Percentiles rank a stretch among this genome's conserved stretches.
Evolutionary conservation across 92 coral and sea anemone genomes (phyloP).

Genomic region (Hydrozoanthus gracilis): DNA sequence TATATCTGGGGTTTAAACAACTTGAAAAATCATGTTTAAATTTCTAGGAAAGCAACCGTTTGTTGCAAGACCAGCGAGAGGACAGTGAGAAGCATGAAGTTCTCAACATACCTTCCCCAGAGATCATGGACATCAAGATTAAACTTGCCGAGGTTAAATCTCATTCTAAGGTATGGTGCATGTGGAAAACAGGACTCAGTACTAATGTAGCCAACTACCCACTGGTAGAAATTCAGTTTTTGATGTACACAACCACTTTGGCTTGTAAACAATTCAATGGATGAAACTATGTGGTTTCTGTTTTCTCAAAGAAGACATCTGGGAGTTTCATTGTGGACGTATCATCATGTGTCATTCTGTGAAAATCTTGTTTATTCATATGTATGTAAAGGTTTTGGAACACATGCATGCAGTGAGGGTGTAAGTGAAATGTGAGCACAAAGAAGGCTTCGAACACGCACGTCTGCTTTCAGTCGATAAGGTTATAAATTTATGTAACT

Average conservation of each 20-base stretch:
- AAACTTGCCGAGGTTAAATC: constrained; percentile 90
- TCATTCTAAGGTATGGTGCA: constrained; percentile 77
- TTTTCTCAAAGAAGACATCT: no score
- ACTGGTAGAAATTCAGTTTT: no score
- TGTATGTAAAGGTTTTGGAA: constrained; percentile 6
- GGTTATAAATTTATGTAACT: neutral
- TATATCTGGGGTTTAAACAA: no score
- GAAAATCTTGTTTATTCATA: neutral
- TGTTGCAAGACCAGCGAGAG: constrained; percentile 77
- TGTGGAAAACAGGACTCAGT: neutral
- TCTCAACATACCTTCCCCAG: constrained; percentile 76
- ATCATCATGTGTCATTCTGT: neutral
- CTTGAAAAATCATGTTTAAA: no score
- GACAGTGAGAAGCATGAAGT: constrained; percentile 75
- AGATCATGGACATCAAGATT: constrained; percentile 88
- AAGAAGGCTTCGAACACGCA: neutral
- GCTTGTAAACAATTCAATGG: no score
- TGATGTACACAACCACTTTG: no score
- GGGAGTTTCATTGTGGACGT: no score
- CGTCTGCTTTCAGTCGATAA: neutral
- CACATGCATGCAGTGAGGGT: neutral
- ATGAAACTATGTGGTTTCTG: no score
- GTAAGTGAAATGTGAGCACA: neutral
- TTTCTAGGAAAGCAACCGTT: constrained; percentile 83
- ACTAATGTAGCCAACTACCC: no score